Evolutionary conservation across 2,113 vertebrate genomes (phyloP).

Genomic region (Kryptolebias marmoratus): DNA sequence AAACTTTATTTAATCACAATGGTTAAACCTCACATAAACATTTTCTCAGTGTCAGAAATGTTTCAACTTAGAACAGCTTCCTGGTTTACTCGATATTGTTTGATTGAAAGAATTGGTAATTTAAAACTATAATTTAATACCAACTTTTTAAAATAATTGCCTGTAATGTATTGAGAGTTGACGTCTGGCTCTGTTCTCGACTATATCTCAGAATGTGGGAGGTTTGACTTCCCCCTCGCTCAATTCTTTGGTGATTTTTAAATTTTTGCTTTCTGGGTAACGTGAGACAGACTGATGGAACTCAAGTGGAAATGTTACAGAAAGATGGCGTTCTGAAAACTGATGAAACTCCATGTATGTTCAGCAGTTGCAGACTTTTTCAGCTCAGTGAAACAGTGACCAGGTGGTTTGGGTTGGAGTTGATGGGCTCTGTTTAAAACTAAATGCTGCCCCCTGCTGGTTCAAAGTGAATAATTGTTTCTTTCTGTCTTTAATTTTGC

Average conservation of each 20-base stretch:
- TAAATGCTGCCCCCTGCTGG: conserved; percentile 63
- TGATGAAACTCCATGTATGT: not conserved
- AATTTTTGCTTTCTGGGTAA: not conserved
- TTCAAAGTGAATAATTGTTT: not conserved
- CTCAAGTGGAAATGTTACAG: not conserved
- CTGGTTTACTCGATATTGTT: not conserved
- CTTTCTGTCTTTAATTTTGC: conserved; percentile 10
- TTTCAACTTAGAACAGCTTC: not conserved
- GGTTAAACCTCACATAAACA: too few relatives aligned
- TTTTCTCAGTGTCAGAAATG: not conserved
- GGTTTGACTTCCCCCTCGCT: too few relatives aligned
- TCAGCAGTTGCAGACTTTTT: not conserved
- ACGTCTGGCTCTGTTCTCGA: not conserved
- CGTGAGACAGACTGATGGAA: too few relatives aligned
- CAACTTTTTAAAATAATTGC: too few relatives aligned
- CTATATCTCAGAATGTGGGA: too few relatives aligned
- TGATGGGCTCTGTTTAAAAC: conserved; percentile 7
- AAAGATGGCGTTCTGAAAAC: not conserved
- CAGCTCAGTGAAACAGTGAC: not conserved
- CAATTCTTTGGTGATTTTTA: not conserved
- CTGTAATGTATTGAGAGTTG: not conserved
- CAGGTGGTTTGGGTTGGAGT: not conserved
- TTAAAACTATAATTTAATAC: not conserved
- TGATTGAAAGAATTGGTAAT: not conserved
- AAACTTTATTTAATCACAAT: too few relatives aligned